phyloP scores from a whole-genome alignment of 2,797 vertebrate genomes.

The Anguilla marmorata region DNA sequence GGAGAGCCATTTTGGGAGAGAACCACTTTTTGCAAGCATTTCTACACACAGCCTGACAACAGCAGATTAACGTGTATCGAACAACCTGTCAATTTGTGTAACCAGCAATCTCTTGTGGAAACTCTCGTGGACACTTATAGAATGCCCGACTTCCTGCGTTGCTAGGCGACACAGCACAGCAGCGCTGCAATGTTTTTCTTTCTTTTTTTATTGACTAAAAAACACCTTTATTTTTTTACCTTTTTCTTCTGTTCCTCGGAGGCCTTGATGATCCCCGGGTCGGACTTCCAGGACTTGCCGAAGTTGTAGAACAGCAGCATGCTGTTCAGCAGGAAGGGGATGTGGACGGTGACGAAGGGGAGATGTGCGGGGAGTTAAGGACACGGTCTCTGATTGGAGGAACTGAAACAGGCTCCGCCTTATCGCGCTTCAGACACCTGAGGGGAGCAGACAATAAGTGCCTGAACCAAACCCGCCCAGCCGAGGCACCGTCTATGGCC shows the following conservation, averaged over 20 bases:
- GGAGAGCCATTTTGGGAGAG: background rate
- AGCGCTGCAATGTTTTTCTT: background rate
- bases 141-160: background rate
- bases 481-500: background rate
- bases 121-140: background rate
- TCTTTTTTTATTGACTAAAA: background rate
- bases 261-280: constrained; percentile 98
- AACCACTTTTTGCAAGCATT: background rate
- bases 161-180: background rate
- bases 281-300: constrained; percentile 98
- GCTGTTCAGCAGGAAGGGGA: constrained; percentile 95
- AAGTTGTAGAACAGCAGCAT: constrained; percentile 98
- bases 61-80: background rate
- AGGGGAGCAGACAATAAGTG: background rate
- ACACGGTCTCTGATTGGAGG: constrained; percentile 36
- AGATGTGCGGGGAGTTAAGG: constrained; percentile 90
- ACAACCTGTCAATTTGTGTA: background rate
- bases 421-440: background rate
- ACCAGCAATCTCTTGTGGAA: background rate
- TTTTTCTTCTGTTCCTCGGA: constrained; percentile 99
- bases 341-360: constrained; percentile 88
- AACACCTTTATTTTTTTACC: constrained; percentile 62
- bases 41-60: background rate
- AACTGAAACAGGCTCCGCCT: background rate
- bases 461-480: background rate